Evolutionary conservation across 2,113 vertebrate genomes (phyloP), one percentile per base, ranked within the genome.

Genomic region (Amphilophus citrinellus): DNA sequence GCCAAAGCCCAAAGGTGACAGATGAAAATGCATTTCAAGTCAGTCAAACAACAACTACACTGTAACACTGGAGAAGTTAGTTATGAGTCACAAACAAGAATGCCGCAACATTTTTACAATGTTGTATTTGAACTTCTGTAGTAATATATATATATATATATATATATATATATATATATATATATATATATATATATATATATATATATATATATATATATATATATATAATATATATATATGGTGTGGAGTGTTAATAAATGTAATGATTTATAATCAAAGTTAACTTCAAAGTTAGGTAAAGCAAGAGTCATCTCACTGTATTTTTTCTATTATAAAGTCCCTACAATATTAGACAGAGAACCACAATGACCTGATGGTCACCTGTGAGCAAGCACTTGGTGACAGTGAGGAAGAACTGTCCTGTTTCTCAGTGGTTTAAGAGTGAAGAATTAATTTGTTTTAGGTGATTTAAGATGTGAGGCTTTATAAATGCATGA

Each of bases 1-100:
- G 62, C 47, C 58, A 75, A 32, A 84, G 56, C 39, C 68, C 3
- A 1, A 39, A 76, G 73, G 47, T 73, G 85, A 81, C 39, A 22
- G 27, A 61, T 76, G 42, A 66, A 66, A 44, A 79, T 39, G 53
- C 68, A 61, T 44, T 61, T 80, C 35, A 53, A 32, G n/a, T 15
- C 32, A 22, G 3, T 58, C 50, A 58, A 22, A 22, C 10, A 22
- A 6, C n/a, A 10, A 5, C 10, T 10, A 18, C 47, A 24, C 17
- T 5, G 9, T 13, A 30, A 32, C 71, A 80, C 7, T 22, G 37
- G 17, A 79, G 1, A 15, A 27, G 7, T 6, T 24, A 42, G 10
- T 32, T 15, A 24, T 10, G 18, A 53, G 56, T 7, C 24, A 9
- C 32, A 58, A 22, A 59, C 20, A 39, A 57, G 32, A 13, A 6